phyloP scores from a whole-genome alignment of 2,888 invertebrate genomes.

The Cabera pusaria region DNA sequence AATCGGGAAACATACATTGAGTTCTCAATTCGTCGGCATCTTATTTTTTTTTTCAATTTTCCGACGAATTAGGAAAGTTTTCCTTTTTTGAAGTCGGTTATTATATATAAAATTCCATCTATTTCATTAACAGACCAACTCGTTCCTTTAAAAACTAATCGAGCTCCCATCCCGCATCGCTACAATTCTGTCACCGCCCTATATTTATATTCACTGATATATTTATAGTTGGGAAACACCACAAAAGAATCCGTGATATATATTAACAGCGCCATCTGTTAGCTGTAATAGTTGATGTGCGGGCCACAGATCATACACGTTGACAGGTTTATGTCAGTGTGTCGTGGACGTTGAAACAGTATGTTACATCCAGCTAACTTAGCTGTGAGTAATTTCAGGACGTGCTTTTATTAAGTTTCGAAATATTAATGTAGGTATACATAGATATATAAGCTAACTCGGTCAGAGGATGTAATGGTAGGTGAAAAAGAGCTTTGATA shows the following conservation, averaged over 20 bases:
- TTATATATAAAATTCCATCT: neutral
- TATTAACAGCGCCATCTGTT: slow-evolving; percentile 19
- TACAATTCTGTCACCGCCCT: slow-evolving; percentile 17
- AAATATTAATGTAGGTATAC: too few relatives aligned
- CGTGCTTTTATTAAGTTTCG: too few relatives aligned
- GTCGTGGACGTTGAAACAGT: slow-evolving; percentile 29
- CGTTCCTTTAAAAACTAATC: neutral
- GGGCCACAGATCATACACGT: slow-evolving; percentile 50
- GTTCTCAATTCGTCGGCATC: too few relatives aligned
- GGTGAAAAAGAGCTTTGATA: too few relatives aligned
- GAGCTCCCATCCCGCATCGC: slow-evolving; percentile 1
- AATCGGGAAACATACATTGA: too few relatives aligned
- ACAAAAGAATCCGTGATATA: slow-evolving; percentile 20
- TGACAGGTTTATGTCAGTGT: slow-evolving; percentile 58
- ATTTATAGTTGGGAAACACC: slow-evolving; percentile 15
- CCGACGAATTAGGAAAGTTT: too few relatives aligned
- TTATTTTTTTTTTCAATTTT: too few relatives aligned
- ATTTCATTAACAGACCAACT: slow-evolving; percentile 1
- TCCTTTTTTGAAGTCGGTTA: too few relatives aligned
- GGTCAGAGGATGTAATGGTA: too few relatives aligned
- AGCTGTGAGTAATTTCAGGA: too few relatives aligned
- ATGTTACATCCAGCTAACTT: too few relatives aligned
- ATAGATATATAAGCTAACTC: too few relatives aligned
- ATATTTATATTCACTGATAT: slow-evolving; percentile 12
- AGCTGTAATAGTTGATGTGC: slow-evolving; percentile 24